Conservation (phyloP, 2,888 invertebrate species). For the Troides helena region DNA sequence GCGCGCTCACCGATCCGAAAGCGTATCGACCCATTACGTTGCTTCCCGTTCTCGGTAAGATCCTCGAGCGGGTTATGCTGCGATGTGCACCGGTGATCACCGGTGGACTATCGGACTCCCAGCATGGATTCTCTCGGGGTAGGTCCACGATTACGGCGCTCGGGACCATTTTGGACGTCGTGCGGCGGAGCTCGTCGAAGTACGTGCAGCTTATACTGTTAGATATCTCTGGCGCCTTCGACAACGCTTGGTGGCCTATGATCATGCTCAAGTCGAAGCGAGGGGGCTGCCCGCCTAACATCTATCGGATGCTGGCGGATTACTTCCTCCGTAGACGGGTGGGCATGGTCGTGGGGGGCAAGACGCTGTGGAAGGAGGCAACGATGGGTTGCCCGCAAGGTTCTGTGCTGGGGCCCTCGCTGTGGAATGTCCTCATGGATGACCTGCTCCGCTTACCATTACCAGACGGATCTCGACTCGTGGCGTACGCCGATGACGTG, state of each 20-base stretch:
- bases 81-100: constrained; percentile 31
- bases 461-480: background rate
- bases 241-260: background rate
- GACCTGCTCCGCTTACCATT: background rate
- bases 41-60: constrained; percentile 41
- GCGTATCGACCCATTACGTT: constrained; percentile 43
- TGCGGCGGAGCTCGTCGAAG: background rate
- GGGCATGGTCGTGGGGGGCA: background rate
- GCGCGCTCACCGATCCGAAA: constrained; percentile 34
- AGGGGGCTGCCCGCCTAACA: background rate
- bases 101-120: constrained; percentile 23
- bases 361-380: background rate
- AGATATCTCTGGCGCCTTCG: background rate
- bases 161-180: too few species aligned
- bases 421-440: background rate
- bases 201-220: background rate
- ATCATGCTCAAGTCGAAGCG: background rate
- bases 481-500: background rate
- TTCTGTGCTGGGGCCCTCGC: background rate
- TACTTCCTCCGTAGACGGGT: background rate
- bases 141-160: too few species aligned
- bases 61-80: constrained; percentile 40
- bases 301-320: background rate
- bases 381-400: background rate
- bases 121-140: background rate